These are phyloP conservation scores for Scolopax rusticola DNA, from an alignment of 2,797 vertebrate genomes.

Conservation along the genomic window DNA sequence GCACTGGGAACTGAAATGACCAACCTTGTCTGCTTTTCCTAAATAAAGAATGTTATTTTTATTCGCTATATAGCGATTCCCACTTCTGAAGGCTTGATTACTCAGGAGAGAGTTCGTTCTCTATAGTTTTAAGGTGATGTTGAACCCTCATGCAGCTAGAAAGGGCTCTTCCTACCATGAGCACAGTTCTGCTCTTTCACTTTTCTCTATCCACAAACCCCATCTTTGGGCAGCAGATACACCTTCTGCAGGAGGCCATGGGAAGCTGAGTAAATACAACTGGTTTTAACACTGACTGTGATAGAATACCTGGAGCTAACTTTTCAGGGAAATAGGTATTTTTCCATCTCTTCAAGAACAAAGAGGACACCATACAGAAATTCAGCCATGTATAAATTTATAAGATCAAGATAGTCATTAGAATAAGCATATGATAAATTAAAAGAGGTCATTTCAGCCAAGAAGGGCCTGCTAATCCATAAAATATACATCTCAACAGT, in stretches of 20 bases:
- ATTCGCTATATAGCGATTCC: neutral
- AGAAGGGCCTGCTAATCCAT: neutral
- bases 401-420: neutral
- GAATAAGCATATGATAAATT: neutral
- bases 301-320: neutral
- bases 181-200: neutral
- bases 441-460: neutral
- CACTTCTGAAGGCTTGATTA: neutral
- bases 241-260: neutral
- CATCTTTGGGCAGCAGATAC: neutral
- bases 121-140: neutral
- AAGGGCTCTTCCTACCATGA: neutral
- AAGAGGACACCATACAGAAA: neutral
- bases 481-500: neutral
- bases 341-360: neutral
- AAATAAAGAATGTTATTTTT: neutral
- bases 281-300: neutral
- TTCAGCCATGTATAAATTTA: neutral
- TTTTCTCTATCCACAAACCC: neutral
- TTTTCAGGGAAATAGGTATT: neutral
- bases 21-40: neutral
- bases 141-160: neutral
- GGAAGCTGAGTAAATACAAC: neutral
- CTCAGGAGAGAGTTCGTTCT: neutral
- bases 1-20: neutral